Evolutionary conservation across 2,113 vertebrate species (phyloP), one percentile per base, ranked within the genome.

Genomic region (Macaca mulatta): DNA sequence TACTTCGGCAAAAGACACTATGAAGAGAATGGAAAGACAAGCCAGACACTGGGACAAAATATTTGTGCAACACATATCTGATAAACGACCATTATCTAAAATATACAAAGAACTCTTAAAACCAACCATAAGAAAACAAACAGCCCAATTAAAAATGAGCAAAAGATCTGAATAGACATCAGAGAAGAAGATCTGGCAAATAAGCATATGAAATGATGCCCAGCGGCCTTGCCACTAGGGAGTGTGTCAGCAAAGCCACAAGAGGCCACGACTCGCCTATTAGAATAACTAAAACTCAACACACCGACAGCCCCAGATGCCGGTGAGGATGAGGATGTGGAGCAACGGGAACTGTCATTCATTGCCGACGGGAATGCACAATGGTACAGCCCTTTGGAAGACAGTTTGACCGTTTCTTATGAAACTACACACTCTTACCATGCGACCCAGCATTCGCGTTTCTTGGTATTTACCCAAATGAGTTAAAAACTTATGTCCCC

Each of bases 371-470:
- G 59, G 30, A 7, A 38, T 45, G 52, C 45, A 55, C 8, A 35
- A 13, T 0, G 2, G 18, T 2, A 0, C 67, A n/a, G 67, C 32
- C 32, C 64, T 35, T 25, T 3, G 79, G 50, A 45, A 27, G 67
- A 50, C 35, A 7, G 78, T 17, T 52, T 8, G 59, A 55, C 77
- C 0, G n/a, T 14, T 85, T 17, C 30, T 50, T 20, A 11, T 32
- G 6, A 48, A 25, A 59, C 9, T 30, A 12, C 48, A 30, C 1
- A 35, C 0, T 70, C 40, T 23, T 6, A 3, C 18, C 9, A 0
- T 1, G 1, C 2, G 1, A 48, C 4, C n/a, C 69, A 3, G 16
- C 3, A 1, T 18, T n/a, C 64, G 2, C 3, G 18, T 8, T 40
- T 45, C 78, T 85, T 23, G 4, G 22, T 43, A 17, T 32, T 72